These are phyloP conservation scores for Lamellibrachia columna DNA, from an alignment of 2,888 invertebrate species.

Conservation along the genomic window DNA sequence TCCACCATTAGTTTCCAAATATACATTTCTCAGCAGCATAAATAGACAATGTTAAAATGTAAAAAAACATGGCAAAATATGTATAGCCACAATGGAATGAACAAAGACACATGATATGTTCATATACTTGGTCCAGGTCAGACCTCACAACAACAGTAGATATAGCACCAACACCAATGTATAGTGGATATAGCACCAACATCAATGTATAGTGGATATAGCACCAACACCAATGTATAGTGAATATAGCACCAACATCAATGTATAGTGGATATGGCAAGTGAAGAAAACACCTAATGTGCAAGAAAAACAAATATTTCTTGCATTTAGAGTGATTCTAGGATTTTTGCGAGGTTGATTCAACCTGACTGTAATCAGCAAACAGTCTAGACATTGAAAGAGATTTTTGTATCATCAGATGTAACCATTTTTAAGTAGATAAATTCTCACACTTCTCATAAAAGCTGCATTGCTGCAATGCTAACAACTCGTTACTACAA, in stretches of 20 bases:
- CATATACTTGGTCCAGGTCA: neutral
- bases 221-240: too few relatives aligned
- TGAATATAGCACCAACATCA: too few relatives aligned
- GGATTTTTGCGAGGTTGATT: neutral
- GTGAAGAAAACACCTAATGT: neutral
- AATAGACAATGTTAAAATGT: neutral
- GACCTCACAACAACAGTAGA: constrained; percentile 11
- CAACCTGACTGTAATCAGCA: neutral
- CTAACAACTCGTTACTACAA: neutral
- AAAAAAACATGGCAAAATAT: constrained; percentile 6
- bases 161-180: neutral
- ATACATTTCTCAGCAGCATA: constrained; percentile 2
- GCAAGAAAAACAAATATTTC: neutral
- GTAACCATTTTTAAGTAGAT: neutral
- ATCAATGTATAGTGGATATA: too few relatives aligned
- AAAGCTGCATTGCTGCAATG: neutral
- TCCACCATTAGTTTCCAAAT: constrained; percentile 3
- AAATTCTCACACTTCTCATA: neutral
- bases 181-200: neutral
- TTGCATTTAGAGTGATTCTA: neutral
- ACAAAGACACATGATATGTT: neutral
- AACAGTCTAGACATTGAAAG: neutral
- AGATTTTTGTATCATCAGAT: neutral
- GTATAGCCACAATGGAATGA: neutral
- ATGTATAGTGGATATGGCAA: neutral